phyloP scores from a whole-genome alignment of 2,113 vertebrate species.

The Erythrocebus patas region DNA sequence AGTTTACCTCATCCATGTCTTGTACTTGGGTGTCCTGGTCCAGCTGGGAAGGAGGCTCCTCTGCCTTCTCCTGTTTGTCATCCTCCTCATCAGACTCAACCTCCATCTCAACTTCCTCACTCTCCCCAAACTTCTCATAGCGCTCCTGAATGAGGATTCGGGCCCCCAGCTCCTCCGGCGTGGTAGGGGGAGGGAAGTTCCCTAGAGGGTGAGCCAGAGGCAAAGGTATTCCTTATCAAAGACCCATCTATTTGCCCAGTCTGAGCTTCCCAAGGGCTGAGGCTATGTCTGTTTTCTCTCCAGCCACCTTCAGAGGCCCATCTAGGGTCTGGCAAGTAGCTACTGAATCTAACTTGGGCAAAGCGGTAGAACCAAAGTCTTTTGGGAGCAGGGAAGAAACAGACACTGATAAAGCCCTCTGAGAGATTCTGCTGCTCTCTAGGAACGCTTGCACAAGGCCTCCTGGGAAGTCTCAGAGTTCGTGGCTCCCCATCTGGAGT shows the following conservation, averaged over 20 bases:
- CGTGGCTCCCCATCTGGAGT: not conserved
- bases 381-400: not conserved
- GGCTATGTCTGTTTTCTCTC: not conserved
- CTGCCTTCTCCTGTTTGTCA: slow-evolving; percentile 86
- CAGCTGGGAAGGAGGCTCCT: slow-evolving; percentile 87
- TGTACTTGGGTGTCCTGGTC: slow-evolving; percentile 99
- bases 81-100: slow-evolving; percentile 98
- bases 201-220: slow-evolving; percentile 80
- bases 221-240: not conserved
- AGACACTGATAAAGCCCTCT: not conserved
- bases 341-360: not conserved
- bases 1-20: slow-evolving; percentile 97
- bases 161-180: slow-evolving; percentile 96
- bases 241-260: not conserved
- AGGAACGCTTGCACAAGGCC: not conserved
- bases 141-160: slow-evolving; percentile 98
- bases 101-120: slow-evolving; percentile 99
- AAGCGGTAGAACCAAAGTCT: not conserved
- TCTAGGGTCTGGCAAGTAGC: not conserved
- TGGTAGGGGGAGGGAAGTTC: slow-evolving; percentile 98
- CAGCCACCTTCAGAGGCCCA: not conserved
- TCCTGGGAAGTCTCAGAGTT: not conserved
- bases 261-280: not conserved
- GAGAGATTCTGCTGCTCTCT: not conserved
- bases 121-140: slow-evolving; percentile 98